Evolutionary conservation across 2,888 invertebrate species (phyloP).

Genomic region (Sussaba pulchella): DNA sequence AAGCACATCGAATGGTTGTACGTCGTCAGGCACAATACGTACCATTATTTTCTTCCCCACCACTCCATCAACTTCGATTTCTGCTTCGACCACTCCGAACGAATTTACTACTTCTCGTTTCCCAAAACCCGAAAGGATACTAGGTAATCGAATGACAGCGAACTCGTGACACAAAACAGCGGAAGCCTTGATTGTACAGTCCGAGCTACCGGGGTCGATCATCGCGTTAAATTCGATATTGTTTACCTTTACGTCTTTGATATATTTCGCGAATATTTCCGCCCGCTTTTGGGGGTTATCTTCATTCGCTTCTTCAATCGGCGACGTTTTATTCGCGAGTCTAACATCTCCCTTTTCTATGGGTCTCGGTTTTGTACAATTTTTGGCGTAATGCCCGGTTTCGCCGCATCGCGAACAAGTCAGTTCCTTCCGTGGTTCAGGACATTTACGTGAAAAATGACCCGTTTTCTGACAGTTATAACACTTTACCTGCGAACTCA

Average conservation of each 20-base stretch:
- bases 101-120: slow-evolving; percentile 43
- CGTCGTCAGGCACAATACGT: slow-evolving; percentile 68
- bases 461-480: slow-evolving; percentile 48
- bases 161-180: slow-evolving; percentile 37
- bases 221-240: slow-evolving; percentile 33
- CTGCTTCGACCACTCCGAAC: slow-evolving; percentile 42
- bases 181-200: slow-evolving; percentile 61
- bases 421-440: slow-evolving; percentile 10
- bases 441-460: slow-evolving; percentile 53
- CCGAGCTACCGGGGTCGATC: slow-evolving; percentile 62
- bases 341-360: slow-evolving; percentile 39
- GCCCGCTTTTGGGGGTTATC: no score
- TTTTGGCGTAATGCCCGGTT: slow-evolving; percentile 50
- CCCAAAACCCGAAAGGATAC: slow-evolving; percentile 52
- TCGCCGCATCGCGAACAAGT: slow-evolving; percentile 46
- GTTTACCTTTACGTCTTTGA: slow-evolving; percentile 51
- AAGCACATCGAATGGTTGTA: slow-evolving; percentile 65
- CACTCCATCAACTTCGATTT: slow-evolving; percentile 61
- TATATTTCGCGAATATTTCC: slow-evolving; percentile 54
- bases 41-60: slow-evolving; percentile 57
- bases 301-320: no score
- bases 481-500: slow-evolving; percentile 21
- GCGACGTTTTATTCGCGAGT: neutral
- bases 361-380: slow-evolving; percentile 52
- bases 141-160: slow-evolving; percentile 9